Percentiles rank a stretch among this genome's conserved stretches.
Conservation (phyloP, 2,797 vertebrate genomes). For the Glyptemys insculpta region DNA sequence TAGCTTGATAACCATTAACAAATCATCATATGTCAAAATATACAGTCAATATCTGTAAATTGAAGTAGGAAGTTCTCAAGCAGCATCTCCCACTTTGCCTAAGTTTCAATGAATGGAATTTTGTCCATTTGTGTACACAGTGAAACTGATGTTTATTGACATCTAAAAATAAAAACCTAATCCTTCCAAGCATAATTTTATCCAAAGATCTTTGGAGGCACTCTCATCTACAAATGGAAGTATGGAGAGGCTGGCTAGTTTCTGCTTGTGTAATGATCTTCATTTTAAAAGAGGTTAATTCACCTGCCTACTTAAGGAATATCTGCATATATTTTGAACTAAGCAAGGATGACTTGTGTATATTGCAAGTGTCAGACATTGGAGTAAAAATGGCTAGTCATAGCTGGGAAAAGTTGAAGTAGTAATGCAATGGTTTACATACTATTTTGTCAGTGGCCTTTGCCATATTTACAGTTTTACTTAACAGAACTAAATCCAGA, state of each 20-base stretch:
- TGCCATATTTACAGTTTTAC: neutral
- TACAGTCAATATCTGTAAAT: neutral
- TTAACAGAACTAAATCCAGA: neutral
- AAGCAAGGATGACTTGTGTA: neutral
- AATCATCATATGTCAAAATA: neutral
- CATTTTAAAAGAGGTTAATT: neutral
- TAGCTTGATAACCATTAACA: neutral
- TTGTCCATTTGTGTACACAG: too few species aligned
- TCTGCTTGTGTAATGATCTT: neutral
- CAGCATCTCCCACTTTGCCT: neutral
- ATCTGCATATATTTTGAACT: neutral
- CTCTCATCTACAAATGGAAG: neutral
- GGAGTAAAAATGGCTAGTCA: neutral
- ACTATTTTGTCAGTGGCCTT: neutral
- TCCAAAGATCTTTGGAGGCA: neutral
- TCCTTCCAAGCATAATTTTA: neutral
- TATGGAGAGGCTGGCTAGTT: neutral
- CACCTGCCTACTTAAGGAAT: neutral
- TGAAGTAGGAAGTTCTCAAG: neutral
- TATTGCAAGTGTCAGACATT: neutral
- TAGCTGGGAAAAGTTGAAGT: neutral
- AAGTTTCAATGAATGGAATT: too few species aligned
- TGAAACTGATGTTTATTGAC: neutral
- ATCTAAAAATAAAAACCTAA: neutral
- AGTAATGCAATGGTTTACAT: neutral